phyloP scores from a whole-genome alignment of 2,113 vertebrate species.

The Muntiacus reevesi region DNA sequence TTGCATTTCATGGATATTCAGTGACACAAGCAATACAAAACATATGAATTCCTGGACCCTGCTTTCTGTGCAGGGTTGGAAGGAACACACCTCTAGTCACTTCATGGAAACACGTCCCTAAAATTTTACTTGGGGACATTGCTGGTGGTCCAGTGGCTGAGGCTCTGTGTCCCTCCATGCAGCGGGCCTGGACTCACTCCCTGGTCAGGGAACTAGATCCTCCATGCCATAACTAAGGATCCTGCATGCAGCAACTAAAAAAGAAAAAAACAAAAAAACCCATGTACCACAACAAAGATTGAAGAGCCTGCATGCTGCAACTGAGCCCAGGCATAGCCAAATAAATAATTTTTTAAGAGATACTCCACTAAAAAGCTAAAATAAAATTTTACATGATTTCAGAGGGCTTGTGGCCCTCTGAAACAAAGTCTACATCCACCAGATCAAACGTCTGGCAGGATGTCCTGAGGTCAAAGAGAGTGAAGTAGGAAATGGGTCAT shows the following conservation, averaged over 20 bases:
- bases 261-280: not conserved
- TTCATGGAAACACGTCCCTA: not conserved
- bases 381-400: not conserved
- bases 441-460: not conserved
- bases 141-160: not conserved
- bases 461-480: not conserved
- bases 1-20: conserved; percentile 81
- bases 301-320: not conserved
- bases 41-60: conserved; percentile 67
- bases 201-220: not conserved
- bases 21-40: conserved; percentile 80
- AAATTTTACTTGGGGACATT: not conserved
- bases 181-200: not conserved
- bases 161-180: not conserved
- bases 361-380: not conserved
- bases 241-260: not conserved
- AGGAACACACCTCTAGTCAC: no score
- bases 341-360: not conserved
- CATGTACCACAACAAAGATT: not conserved
- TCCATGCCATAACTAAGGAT: not conserved
- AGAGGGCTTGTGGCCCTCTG: not conserved
- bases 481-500: not conserved
- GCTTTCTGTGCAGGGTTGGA: not conserved
- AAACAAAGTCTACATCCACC: not conserved
- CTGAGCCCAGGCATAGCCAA: not conserved